Conservation (phyloP, 2,113 vertebrate genomes). For the Dicentrarchus labrax region DNA sequence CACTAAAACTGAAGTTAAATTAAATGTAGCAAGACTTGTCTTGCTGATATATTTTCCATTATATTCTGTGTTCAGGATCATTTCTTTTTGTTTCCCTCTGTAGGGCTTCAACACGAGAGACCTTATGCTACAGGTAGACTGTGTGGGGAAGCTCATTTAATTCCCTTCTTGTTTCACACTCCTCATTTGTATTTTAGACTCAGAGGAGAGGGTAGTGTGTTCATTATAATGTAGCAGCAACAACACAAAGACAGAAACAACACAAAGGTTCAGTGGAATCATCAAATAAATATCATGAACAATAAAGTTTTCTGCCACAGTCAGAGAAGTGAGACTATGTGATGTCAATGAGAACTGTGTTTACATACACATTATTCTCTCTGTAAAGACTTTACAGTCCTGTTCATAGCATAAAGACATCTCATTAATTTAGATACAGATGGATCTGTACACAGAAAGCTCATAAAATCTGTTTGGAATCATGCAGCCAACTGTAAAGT, state of each 20-base stretch:
- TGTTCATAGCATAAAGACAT: no score
- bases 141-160: not conserved
- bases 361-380: no score
- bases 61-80: not conserved
- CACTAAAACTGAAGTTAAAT: not conserved
- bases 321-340: no score
- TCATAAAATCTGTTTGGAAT: no score
- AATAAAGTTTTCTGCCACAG: no score
- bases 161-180: not conserved
- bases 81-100: not conserved
- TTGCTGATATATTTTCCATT: not conserved
- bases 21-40: not conserved
- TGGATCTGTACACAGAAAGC: no score
- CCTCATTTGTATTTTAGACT: not conserved
- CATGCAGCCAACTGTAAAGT: no score
- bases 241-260: no score
- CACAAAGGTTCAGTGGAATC: not conserved
- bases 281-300: not conserved
- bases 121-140: not conserved
- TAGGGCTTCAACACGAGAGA: not conserved
- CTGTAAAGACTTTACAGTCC: no score
- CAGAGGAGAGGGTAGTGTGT: not conserved
- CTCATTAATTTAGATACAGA: no score
- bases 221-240: conserved; percentile 12
- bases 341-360: no score